phyloP scores from a whole-genome alignment of 2,113 vertebrate species.

The Cebus imitator region DNA sequence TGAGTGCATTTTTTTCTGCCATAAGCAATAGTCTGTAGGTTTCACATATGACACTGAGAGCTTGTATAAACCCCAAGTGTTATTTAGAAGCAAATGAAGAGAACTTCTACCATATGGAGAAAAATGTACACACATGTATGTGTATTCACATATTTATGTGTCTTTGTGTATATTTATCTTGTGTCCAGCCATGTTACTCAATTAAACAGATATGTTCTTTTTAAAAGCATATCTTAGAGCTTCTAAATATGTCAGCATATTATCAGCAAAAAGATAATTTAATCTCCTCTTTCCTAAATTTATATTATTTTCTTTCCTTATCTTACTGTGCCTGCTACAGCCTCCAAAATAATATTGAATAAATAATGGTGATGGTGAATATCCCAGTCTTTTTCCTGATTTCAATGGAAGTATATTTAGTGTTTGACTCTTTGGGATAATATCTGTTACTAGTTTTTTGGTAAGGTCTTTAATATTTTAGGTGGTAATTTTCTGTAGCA shows the following conservation, averaged over 20 bases:
- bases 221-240: background rate
- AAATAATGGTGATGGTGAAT: background rate
- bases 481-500: background rate
- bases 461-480: background rate
- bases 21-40: background rate
- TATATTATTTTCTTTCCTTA: background rate
- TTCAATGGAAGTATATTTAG: background rate
- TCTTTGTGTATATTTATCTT: background rate
- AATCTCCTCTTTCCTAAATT: background rate
- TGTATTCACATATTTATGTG: background rate
- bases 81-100: background rate
- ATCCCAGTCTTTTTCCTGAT: background rate
- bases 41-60: background rate
- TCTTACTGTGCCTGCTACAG: background rate
- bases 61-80: background rate
- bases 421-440: background rate
- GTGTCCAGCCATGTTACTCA: background rate
- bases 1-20: background rate
- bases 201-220: background rate
- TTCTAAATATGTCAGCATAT: background rate
- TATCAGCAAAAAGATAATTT: background rate
- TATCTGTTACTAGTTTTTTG: background rate
- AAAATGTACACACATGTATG: background rate
- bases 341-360: background rate
- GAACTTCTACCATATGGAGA: background rate